Evolutionary conservation across 1,140 invertebrate species (phyloP), one percentile per base, ranked within the genome.

Genomic region (Micrasema longulum): DNA sequence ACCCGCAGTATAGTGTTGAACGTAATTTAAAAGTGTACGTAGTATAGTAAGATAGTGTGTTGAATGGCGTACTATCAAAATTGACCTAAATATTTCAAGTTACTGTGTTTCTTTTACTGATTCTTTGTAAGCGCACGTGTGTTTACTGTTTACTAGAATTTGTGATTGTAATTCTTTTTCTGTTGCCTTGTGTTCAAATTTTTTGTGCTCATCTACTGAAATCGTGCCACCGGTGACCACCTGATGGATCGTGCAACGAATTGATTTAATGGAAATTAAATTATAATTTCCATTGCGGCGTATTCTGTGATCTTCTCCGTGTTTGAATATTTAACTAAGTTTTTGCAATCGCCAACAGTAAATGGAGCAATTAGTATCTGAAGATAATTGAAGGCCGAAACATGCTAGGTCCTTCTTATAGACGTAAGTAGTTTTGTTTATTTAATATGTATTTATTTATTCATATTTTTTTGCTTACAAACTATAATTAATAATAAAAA

Each of bases 361-460:
- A 65, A 65, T 66, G 64, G 48, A 52, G 26, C 47, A 66, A 66
- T 66, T 35, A 66, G 18, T 36, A 10, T 16, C 26, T 36, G 22
- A 14, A 53, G 48, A 16, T 38, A 45, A 22, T 66, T 23, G 47
- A 48, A 50, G 43, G 62, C 11, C 38, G 23, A 0, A 38, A 22
- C 64, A 66, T 66, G 64, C 50, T 48, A 18, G 47, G 45, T 4
- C 31, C 45, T 16, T 3, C 48, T 11, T 53, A 20, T 20, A 66
- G 64, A 41, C 64, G 64, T 66, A 20, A 66, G 64, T 66, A 66
- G 16, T 2, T 47, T 16, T 47, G 6, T 47, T 47, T 47, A 47
- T 47, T n/a, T n/a, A 45, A 5, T 47, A n/a, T n/a, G n/a, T n/a
- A n/a, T n/a, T n/a, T n/a, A n/a, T n/a, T n/a, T n/a, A n/a, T n/a